These are phyloP conservation scores for Raja brachyura DNA, from an alignment of 2,113 vertebrate genomes.

Conservation along the genomic window DNA sequence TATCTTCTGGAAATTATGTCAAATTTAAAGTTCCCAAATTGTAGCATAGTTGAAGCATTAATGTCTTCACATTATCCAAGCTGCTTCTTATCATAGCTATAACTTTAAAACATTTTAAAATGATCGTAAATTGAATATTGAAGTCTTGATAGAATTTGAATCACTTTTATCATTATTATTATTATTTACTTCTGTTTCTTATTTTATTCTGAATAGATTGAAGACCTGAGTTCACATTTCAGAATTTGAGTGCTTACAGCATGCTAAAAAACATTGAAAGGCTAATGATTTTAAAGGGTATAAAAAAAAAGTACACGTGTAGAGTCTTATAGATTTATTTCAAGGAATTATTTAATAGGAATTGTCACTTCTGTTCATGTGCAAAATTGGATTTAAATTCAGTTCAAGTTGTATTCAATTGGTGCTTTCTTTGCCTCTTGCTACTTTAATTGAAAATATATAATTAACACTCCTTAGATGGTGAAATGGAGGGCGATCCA, in stretches of 20 bases:
- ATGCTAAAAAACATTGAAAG: neutral
- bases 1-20: no score
- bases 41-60: no score
- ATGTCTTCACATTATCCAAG: no score
- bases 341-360: neutral
- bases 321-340: neutral
- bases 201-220: neutral
- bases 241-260: neutral
- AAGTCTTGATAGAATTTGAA: neutral
- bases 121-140: neutral
- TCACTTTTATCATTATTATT: neutral
- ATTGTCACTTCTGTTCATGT: neutral
- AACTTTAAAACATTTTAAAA: neutral
- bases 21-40: no score
- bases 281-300: neutral
- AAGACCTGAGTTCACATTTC: neutral
- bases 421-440: neutral
- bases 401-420: neutral
- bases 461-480: neutral
- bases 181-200: neutral
- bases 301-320: neutral
- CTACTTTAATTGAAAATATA: neutral
- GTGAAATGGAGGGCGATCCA: neutral
- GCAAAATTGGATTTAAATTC: neutral
- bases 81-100: no score